A percentile compares a stretch with the other conserved stretches of the same genome.
Conservation (phyloP, 2,113 vertebrate genomes). For the Azemiops feae region DNA sequence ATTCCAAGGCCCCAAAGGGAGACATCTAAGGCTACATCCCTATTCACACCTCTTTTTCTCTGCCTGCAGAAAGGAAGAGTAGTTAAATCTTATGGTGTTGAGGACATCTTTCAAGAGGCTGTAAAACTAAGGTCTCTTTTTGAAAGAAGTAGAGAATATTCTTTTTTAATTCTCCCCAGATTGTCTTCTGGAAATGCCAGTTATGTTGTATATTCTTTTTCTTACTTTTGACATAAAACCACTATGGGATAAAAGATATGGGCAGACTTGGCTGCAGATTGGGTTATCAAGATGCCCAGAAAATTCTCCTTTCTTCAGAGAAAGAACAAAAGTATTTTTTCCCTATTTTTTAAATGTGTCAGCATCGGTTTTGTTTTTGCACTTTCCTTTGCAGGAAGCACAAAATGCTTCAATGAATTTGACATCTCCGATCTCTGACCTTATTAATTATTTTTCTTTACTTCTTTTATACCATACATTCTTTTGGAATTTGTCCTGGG, state of each 20-base stretch:
- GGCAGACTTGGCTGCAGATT: neutral
- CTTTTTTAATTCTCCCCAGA: neutral
- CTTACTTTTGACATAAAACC: neutral
- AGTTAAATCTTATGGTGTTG: too few relatives aligned
- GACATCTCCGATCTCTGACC: slow-evolving; percentile 50
- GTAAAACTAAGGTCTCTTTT: neutral
- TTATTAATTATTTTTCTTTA: slow-evolving; percentile 67
- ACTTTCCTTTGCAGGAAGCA: slow-evolving; percentile 38
- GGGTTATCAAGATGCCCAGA: neutral
- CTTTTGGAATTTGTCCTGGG: slow-evolving; percentile 48
- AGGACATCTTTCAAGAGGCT: too few relatives aligned
- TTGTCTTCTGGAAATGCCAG: neutral
- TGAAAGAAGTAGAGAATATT: neutral
- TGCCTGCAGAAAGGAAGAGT: neutral
- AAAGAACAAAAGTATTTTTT: neutral
- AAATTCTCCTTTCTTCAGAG: slow-evolving; percentile 11
- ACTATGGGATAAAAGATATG: neutral
- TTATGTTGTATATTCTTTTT: neutral
- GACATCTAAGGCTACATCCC: neutral
- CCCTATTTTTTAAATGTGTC: slow-evolving; percentile 34
- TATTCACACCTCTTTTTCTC: neutral
- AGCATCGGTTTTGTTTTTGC: slow-evolving; percentile 17
- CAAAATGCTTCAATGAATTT: slow-evolving; percentile 17
- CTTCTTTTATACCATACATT: slow-evolving; percentile 45
- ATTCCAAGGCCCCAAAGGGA: neutral